Percentiles rank a stretch among this genome's conserved stretches.
Evolutionary conservation across 2,888 invertebrate genomes (phyloP).

Genomic region (Taphrorychus bicolor): DNA sequence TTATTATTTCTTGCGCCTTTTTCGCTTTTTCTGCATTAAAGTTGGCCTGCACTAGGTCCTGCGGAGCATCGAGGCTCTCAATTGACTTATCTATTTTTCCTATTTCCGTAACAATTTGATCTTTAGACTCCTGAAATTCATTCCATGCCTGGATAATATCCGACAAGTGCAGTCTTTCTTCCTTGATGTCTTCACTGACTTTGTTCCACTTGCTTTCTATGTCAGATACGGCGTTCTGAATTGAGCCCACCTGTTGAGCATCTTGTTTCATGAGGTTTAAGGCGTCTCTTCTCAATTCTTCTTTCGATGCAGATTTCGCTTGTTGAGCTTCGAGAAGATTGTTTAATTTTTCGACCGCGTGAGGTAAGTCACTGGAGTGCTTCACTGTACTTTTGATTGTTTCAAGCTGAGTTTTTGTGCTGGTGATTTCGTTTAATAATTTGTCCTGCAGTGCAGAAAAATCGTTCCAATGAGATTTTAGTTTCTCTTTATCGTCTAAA

Average conservation of each 20-base stretch:
- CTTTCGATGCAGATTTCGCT: slow-evolving; percentile 69
- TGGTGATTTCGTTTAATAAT: slow-evolving; percentile 70
- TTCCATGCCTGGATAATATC: slow-evolving; percentile 77
- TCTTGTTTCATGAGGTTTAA: slow-evolving; percentile 82
- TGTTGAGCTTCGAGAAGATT: slow-evolving; percentile 63
- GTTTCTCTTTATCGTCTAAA: slow-evolving; percentile 72
- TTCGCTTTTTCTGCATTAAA: slow-evolving; percentile 77
- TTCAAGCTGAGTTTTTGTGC: slow-evolving; percentile 65
- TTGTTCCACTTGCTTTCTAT: slow-evolving; percentile 85
- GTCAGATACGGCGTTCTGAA: slow-evolving; percentile 80
- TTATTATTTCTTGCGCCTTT: slow-evolving; percentile 76
- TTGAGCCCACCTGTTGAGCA: slow-evolving; percentile 77
- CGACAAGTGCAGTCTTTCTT: slow-evolving; percentile 76
- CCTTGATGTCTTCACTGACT: slow-evolving; percentile 74
- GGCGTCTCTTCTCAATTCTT: slow-evolving; percentile 80
- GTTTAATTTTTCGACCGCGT: slow-evolving; percentile 63
- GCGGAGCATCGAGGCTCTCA: slow-evolving; percentile 71
- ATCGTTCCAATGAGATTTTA: slow-evolving; percentile 78
- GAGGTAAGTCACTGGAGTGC: slow-evolving; percentile 61
- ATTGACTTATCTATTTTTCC: slow-evolving; percentile 72
- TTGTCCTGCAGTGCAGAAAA: slow-evolving; percentile 76
- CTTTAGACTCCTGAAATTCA: slow-evolving; percentile 75
- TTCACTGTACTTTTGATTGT: slow-evolving; percentile 64
- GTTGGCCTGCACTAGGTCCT: slow-evolving; percentile 76
- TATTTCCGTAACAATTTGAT: slow-evolving; percentile 74